Conservation (phyloP, 2,113 vertebrate species). For the Campylorhamphus procurvoides region DNA sequence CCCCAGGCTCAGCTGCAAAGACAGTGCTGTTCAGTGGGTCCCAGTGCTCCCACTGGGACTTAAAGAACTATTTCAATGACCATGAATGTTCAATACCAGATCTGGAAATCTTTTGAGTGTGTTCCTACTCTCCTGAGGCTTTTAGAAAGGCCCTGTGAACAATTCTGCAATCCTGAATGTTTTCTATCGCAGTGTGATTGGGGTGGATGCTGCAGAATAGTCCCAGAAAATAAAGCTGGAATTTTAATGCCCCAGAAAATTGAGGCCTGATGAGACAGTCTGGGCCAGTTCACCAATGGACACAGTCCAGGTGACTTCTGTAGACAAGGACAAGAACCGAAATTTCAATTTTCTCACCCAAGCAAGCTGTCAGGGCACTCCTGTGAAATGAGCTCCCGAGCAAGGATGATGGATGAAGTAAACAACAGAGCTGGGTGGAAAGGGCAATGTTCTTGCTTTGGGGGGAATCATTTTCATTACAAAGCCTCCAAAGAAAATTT, state of each 20-base stretch:
- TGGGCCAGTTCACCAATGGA: neutral
- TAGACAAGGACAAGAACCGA: neutral
- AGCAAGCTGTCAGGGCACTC: neutral
- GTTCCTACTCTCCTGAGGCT: neutral
- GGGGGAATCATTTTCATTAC: neutral
- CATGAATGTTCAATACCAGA: accelerated
- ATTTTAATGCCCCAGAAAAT: neutral
- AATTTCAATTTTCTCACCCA: conserved; percentile 16
- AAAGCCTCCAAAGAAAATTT: neutral
- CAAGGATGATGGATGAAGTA: conserved; percentile 35
- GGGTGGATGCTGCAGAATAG: neutral
- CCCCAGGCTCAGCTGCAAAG: neutral
- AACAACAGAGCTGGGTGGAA: neutral
- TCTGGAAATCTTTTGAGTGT: neutral
- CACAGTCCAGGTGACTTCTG: neutral
- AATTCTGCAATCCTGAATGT: neutral
- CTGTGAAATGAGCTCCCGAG: neutral
- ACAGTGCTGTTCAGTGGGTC: accelerated
- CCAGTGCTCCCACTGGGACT: accelerated
- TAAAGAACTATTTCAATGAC: neutral
- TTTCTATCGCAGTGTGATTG: neutral
- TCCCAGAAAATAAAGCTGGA: neutral
- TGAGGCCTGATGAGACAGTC: neutral
- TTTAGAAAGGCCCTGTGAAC: neutral
- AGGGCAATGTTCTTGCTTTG: neutral